Evolutionary conservation across 1,140 invertebrate genomes (phyloP).

Genomic region (Eupristina koningsbergeri): DNA sequence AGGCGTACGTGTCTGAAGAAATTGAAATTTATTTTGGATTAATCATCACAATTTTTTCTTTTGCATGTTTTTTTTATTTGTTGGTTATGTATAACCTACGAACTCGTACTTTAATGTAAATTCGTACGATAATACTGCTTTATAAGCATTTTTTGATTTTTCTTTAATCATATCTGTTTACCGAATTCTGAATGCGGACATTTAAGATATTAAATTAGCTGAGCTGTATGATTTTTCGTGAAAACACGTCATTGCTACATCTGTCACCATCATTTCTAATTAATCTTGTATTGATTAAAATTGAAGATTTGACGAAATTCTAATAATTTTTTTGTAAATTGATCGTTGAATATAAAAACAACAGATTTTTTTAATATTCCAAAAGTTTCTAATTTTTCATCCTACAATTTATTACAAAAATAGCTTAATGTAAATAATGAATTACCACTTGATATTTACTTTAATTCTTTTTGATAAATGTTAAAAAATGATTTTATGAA

Average conservation of each 20-base stretch:
- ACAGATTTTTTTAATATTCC: conserved; percentile 5
- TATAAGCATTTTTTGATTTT: not conserved
- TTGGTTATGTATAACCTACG: not conserved
- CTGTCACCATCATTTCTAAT: not conserved
- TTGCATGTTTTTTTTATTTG: not conserved
- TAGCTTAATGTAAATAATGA: not conserved
- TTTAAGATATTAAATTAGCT: not conserved
- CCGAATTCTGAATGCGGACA: not conserved
- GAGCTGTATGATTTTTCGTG: not conserved
- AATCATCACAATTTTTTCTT: not conserved
- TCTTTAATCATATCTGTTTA: not conserved
- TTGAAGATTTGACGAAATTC: not conserved
- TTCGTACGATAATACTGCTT: not conserved
- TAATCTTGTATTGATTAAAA: conserved; percentile 28
- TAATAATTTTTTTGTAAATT: not conserved
- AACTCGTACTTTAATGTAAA: not conserved
- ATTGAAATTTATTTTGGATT: not conserved
- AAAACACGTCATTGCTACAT: not conserved
- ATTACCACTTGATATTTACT: not conserved
- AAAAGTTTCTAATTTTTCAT: not conserved
- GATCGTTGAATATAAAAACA: conserved; percentile 10
- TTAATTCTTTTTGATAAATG: not conserved
- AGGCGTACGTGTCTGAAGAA: not conserved
- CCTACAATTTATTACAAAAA: no score
- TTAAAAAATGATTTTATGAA: not conserved